Percentiles rank a stretch among this genome's conserved stretches.
Evolutionary conservation across 1,140 invertebrate genomes (phyloP).

Genomic region (Euwallacea similis): DNA sequence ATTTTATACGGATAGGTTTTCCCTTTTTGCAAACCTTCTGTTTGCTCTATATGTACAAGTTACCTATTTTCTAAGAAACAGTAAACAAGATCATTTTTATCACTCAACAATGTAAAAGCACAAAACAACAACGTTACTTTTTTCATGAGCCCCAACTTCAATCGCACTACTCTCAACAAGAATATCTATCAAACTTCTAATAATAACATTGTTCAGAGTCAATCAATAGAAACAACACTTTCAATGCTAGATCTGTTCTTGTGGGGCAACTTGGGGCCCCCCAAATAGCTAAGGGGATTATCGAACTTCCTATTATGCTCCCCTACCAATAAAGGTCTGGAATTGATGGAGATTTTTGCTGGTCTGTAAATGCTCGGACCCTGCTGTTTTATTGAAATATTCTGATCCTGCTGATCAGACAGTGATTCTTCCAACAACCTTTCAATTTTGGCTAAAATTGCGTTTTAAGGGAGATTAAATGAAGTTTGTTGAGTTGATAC

Average conservation of each 20-base stretch:
- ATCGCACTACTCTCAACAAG: no score
- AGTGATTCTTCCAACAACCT: not conserved
- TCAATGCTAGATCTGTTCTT: constrained; percentile 65
- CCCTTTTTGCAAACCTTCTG: no score
- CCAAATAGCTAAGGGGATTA: constrained; percentile 73
- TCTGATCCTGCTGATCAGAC: not conserved
- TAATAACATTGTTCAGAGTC: no score
- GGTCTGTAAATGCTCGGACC: constrained; percentile 1
- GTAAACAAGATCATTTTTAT: no score
- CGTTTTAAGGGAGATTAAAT: not conserved
- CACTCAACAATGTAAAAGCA: no score
- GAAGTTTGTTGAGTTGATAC: no score
- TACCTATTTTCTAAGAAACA: no score
- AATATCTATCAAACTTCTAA: no score
- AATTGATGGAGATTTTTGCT: constrained; percentile 23
- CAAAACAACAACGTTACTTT: no score
- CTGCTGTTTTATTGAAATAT: constrained; percentile 5
- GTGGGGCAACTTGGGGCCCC: constrained; percentile 61
- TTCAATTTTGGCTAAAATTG: not conserved
- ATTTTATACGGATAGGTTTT: no score
- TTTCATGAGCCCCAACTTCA: no score
- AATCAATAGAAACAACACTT: constrained; percentile 72
- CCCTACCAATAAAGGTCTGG: constrained; percentile 58
- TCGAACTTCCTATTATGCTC: constrained; percentile 63
- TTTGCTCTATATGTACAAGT: no score